These are phyloP conservation scores for Platyura marginata DNA, from an alignment of 1,140 invertebrate genomes.

Conservation along the genomic window DNA sequence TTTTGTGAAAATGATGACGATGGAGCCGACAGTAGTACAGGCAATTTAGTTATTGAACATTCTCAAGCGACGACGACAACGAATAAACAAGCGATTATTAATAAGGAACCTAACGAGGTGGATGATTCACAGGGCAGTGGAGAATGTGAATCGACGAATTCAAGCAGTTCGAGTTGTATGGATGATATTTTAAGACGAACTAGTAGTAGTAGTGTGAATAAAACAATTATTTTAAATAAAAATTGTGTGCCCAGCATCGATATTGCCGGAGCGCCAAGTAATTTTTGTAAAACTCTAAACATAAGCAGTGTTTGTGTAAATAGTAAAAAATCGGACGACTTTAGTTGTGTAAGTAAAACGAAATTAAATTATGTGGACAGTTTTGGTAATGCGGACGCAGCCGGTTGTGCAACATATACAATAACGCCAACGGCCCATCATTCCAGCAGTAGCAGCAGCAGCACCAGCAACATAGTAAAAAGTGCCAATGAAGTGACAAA, in stretches of 20 bases:
- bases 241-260: neutral
- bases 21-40: conserved; percentile 27
- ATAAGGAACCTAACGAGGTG: neutral
- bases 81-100: neutral
- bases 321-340: neutral
- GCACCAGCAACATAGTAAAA: neutral
- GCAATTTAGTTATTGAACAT: conserved; percentile 16
- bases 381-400: neutral
- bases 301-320: conserved; percentile 9
- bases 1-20: conserved; percentile 87
- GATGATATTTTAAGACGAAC: neutral
- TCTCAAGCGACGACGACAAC: conserved; percentile 4
- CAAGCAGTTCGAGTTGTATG: conserved; percentile 10
- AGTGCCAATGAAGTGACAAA: neutral
- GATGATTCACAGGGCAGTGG: conserved; percentile 44
- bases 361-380: neutral
- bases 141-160: conserved; percentile 20
- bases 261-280: conserved; percentile 9
- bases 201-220: neutral
- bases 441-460: neutral
- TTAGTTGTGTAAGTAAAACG: too few relatives aligned
- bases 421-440: too few relatives aligned
- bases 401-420: too few relatives aligned
- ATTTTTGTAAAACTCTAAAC: conserved; percentile 10
- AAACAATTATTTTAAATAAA: neutral